Evolutionary conservation across 2,888 invertebrate species (phyloP), one percentile per base, ranked within the genome.

Genomic region (Stenichneumon culpator): DNA sequence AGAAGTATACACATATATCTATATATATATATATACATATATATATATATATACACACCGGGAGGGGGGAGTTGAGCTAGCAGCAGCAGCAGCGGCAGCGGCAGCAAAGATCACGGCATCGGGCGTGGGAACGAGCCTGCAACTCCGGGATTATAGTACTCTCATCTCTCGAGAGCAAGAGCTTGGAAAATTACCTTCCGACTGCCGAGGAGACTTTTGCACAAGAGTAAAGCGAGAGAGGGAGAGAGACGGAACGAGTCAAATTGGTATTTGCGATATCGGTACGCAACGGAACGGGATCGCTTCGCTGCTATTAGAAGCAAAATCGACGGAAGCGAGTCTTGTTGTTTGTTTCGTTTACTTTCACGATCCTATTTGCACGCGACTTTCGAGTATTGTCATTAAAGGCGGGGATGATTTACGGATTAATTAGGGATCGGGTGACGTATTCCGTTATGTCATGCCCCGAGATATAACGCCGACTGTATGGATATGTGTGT

Each of bases 61-160:
- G 67, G 87, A 67, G 65, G 89, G 78, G 36, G 84, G 39, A 83
- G 73, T 87, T 72, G 47, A 80, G 74, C 87, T 78, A 86, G 84
- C 91, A 82, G 6, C 88, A 88, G 67, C 92, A 81, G 79, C 90
- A 87, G 75, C 90, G 89, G 63, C 91, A 88, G 44, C 90, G 91
- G n/a, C 91, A 91, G 90, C 91, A 93, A 93, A 93, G 93, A 93
- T 93, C 93, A 93, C 92, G 91, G 91, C 91, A 86, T 87, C 92
- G 93, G 93, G 89, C 93, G 92, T 93, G 92, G 92, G 93, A 93
- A 93, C 92, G 91, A 92, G 89, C 89, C 88, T 82, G 77, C 77
- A 77, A 77, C 82, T 80, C 77, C 80, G 63, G 79, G 82, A 86
- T 86, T 83, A 86, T 77, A 69, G 50, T 72, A 79, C 63, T 60